Base-by-base conservation (phyloP, 2,888 invertebrate genomes). In the Punctoribates punctum region DNA sequence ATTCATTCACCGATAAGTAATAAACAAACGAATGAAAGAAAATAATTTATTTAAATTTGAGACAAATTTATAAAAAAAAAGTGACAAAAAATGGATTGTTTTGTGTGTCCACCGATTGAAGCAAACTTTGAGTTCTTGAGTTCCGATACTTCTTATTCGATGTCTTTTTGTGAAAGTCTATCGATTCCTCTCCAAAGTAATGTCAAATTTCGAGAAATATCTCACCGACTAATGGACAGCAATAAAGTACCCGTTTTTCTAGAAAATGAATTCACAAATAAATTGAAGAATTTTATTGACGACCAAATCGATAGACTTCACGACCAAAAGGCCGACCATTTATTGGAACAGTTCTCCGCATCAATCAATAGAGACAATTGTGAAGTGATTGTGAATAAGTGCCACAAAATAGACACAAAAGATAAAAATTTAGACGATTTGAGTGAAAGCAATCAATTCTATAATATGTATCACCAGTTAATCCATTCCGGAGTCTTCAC, bases 401-500 rank as follows among this genome's bases (percentile, higher is more conserved):
- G 70, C 20, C 70, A 38, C 42, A 42, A 70, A 70, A 42, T 70
- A 13, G 42, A 42, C 42, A 42, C 38, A 2, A 70, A 70, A 38
- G 17, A 70, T 23, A 70, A 70, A 46, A 70, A n/a, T 23, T n/a
- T n/a, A 23, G 70, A 70, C 2, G 23, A 42, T 70, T 42, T 23
- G 3, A 46, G 23, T 23, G 70, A 70, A 70, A 70, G 13, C 34
- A 70, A 76, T 57, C 34, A 76, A n/a, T 76, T 76, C 27, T 73
- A 76, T 73, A 11, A 90, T 3, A 92, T 92, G 27, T 94, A 94
- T 83, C 93, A 94, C 83, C 87, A 87, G 78, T 83, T 89, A 79
- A 91, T 93, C 1, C 93, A 93, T 83, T 94, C 94, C 0, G 91
- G 92, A 0, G 93, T 93, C 0, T 85, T 96, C 29, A 78, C 77